phyloP scores from a whole-genome alignment of 2,888 invertebrate species.

The Cephus pulcher region DNA sequence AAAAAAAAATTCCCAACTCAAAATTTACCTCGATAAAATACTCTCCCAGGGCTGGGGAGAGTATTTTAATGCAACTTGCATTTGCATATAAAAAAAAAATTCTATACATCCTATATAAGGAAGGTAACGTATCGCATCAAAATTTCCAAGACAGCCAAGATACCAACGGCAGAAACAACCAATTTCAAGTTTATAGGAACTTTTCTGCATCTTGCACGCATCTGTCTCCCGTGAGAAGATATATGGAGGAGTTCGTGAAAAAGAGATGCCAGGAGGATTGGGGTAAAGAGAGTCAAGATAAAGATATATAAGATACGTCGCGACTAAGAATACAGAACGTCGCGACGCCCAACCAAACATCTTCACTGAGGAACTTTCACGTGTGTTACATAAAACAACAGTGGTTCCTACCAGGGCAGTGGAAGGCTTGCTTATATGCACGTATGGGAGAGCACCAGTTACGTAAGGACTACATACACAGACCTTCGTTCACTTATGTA shows the following conservation, averaged over 20 bases:
- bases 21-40: too few species aligned
- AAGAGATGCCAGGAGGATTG: not conserved
- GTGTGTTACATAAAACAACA: not conserved
- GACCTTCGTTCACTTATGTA: not conserved
- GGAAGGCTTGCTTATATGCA: conserved; percentile 11
- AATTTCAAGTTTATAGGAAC: conserved; percentile 52
- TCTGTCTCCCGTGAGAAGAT: conserved; percentile 18
- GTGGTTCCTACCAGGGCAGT: not conserved
- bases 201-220: conserved; percentile 37
- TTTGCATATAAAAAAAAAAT: not conserved
- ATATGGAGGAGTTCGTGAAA: not conserved
- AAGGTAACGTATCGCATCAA: conserved; percentile 27
- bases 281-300: not conserved
- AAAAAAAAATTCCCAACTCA: not conserved
- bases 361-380: not conserved
- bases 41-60: too few species aligned
- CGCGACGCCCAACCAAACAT: not conserved
- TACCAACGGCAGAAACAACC: conserved; percentile 37
- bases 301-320: not conserved
- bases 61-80: too few species aligned
- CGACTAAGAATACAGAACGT: not conserved
- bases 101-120: not conserved
- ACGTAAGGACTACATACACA: not conserved
- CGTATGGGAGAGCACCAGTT: conserved; percentile 25
- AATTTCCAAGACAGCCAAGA: conserved; percentile 32